Conservation (phyloP, 2,888 invertebrate genomes). For the Calephelis perditalis region DNA sequence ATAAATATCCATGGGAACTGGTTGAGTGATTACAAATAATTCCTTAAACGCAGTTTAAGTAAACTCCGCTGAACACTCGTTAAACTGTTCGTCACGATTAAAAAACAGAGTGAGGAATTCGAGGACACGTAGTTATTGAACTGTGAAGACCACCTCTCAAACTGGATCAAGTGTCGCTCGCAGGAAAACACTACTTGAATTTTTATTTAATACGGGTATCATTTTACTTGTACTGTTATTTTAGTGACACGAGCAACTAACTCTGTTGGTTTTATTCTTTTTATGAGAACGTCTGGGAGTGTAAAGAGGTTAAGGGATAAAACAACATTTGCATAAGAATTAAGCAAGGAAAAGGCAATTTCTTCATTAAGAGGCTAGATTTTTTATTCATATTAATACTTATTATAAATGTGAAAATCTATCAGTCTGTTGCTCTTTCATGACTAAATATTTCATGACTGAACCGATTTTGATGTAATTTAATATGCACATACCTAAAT, state of each 20-base stretch:
- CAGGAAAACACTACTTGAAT: conserved; percentile 33
- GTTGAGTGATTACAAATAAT: background rate
- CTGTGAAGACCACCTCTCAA: conserved; percentile 37
- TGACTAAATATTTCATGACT: no score
- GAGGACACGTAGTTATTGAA: conserved; percentile 34
- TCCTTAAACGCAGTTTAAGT: background rate
- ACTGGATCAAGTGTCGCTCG: conserved; percentile 34
- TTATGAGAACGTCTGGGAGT: background rate
- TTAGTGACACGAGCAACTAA: conserved; percentile 3
- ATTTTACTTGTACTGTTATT: conserved; percentile 19
- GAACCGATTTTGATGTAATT: no score
- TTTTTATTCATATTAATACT: no score
- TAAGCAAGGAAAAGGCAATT: no score
- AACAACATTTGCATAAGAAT: no score
- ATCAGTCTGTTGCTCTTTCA: no score
- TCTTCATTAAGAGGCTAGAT: no score
- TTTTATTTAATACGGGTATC: conserved; percentile 28
- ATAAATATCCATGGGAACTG: no score
- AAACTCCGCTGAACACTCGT: conserved; percentile 1
- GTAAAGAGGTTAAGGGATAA: no score
- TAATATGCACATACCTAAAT: no score
- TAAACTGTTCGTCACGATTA: conserved; percentile 25
- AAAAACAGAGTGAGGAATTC: conserved; percentile 32
- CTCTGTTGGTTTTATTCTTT: background rate
- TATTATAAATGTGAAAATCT: no score